Evolutionary conservation across 2,797 vertebrate species (phyloP).

Genomic region (Lutjanus argentimaculatus): DNA sequence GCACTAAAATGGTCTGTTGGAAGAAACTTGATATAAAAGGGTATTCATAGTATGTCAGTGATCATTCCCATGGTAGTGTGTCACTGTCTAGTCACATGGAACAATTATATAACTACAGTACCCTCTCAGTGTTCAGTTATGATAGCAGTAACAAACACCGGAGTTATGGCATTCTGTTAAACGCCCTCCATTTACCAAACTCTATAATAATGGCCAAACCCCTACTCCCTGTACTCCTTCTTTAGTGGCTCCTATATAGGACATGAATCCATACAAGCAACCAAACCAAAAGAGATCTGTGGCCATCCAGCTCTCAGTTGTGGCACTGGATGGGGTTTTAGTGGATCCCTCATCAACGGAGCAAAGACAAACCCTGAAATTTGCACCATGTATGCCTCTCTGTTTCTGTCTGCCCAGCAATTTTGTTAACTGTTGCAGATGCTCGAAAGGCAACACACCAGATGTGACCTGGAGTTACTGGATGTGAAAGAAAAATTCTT

Average conservation of each 20-base stretch:
- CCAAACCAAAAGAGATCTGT: conserved; percentile 62
- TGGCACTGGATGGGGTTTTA: conserved; percentile 61
- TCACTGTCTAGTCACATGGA: conserved; percentile 41
- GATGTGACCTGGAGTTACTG: conserved; percentile 36
- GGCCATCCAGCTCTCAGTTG: conserved; percentile 67
- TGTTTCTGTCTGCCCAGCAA: conserved; percentile 67
- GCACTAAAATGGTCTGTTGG: too few species aligned
- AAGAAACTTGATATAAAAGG: neutral
- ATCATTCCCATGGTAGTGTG: conserved; percentile 17
- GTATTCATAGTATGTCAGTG: conserved; percentile 2
- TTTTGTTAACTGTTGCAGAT: conserved; percentile 70
- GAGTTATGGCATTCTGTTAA: conserved; percentile 22
- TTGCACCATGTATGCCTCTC: conserved; percentile 59
- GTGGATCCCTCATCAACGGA: conserved; percentile 45
- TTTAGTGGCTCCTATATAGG: conserved; percentile 62
- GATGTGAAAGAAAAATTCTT: conserved; percentile 31
- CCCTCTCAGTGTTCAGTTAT: conserved; percentile 41
- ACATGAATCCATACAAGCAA: conserved; percentile 56
- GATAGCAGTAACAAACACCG: conserved; percentile 40
- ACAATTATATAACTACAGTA: conserved; percentile 31
- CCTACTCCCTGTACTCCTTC: conserved; percentile 29
- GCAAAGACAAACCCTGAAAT: conserved; percentile 70
- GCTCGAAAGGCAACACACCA: conserved; percentile 37
- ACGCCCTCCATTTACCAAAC: conserved; percentile 51
- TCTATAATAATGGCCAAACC: conserved; percentile 65